These are phyloP conservation scores for Odontamblyopus lacepedii DNA, from an alignment of 2,797 vertebrate genomes.

Conservation along the genomic window DNA sequence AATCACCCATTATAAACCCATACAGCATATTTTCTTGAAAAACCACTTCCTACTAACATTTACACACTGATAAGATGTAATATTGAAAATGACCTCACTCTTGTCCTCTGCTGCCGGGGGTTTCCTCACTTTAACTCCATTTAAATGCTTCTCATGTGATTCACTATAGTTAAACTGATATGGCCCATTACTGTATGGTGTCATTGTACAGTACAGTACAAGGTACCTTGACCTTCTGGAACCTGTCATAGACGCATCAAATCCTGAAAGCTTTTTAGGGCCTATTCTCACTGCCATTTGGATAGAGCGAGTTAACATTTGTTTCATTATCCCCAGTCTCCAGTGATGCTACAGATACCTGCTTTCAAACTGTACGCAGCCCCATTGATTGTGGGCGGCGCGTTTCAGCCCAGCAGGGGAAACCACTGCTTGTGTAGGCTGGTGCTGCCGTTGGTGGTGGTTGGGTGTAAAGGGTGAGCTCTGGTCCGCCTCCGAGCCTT, in stretches of 20 bases:
- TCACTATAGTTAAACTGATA: not conserved
- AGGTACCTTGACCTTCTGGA: not conserved
- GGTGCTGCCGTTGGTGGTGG: slow-evolving; percentile 11
- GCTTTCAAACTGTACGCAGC: slow-evolving; percentile 24
- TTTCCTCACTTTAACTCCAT: not conserved
- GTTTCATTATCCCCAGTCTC: not conserved
- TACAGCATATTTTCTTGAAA: too few species aligned
- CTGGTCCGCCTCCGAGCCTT: slow-evolving; percentile 31
- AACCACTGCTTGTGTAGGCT: slow-evolving; percentile 17
- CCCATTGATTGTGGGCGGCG: slow-evolving; percentile 46
- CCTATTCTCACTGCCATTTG: not conserved
- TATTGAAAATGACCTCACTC: not conserved
- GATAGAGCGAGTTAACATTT: not conserved
- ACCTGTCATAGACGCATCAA: not conserved
- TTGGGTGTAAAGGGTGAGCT: slow-evolving; percentile 39
- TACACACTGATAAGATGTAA: too few species aligned
- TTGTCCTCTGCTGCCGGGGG: not conserved
- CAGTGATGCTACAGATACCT: slow-evolving; percentile 8
- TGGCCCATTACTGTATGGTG: not conserved
- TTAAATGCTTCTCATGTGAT: not conserved
- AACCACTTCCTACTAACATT: too few species aligned
- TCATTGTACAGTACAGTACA: not conserved
- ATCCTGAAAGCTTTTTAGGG: not conserved
- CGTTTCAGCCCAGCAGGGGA: slow-evolving; percentile 40
- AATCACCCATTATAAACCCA: too few species aligned